These are phyloP conservation scores for Panthera uncia DNA, from an alignment of 2,113 vertebrate species.

Conservation along the genomic window DNA sequence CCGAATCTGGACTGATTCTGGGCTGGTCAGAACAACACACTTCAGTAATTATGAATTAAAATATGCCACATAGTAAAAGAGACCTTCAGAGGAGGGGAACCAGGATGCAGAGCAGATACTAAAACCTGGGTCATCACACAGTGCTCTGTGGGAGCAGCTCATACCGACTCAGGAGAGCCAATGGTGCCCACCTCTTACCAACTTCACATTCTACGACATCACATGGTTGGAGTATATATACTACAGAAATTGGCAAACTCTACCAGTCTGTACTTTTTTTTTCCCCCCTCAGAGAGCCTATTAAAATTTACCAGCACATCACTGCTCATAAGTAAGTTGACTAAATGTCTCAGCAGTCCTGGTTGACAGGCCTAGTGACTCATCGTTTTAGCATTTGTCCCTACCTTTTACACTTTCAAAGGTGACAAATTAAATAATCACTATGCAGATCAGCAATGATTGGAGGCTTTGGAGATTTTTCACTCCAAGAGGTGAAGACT, in stretches of 20 bases:
- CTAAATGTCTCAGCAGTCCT: background rate
- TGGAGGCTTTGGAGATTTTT: background rate
- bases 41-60: background rate
- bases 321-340: background rate
- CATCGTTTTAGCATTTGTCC: background rate
- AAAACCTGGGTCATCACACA: background rate
- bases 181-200: background rate
- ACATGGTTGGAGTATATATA: background rate
- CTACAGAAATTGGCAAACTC: background rate
- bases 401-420: background rate
- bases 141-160: background rate
- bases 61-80: background rate
- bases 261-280: background rate
- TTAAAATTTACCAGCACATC: background rate
- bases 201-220: background rate
- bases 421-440: background rate
- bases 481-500: background rate
- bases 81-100: background rate
- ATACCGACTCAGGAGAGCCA: no score
- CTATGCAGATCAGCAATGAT: background rate
- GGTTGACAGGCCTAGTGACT: background rate
- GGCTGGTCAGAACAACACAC: background rate
- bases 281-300: background rate
- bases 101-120: background rate
- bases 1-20: background rate